Evolutionary conservation across 53 echinoderm and acorn worm genomes (phyloP).

Genomic region (Paracentrotus lividus): DNA sequence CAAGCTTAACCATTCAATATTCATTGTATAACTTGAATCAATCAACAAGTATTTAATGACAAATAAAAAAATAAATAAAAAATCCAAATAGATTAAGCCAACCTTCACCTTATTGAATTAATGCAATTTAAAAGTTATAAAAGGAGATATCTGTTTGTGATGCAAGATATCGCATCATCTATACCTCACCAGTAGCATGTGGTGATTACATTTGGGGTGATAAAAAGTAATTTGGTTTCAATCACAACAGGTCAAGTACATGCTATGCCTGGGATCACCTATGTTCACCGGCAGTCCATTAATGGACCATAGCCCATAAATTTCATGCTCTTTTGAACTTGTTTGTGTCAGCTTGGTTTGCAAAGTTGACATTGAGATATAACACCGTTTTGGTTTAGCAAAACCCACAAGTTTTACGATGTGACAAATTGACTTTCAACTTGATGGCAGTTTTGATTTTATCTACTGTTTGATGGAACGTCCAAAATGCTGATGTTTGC

Average conservation of each 20-base stretch:
- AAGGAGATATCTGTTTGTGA: not conserved
- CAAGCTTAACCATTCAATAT: not conserved
- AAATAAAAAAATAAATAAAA: not conserved
- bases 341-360: slow-evolving; percentile 53
- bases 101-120: not conserved
- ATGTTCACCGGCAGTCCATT: slow-evolving; percentile 36
- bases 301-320: slow-evolving; percentile 54
- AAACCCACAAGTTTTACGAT: not conserved
- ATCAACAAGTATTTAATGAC: not conserved
- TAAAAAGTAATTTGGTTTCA: slow-evolving; percentile 68
- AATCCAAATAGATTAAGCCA: not conserved
- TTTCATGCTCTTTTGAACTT: slow-evolving; percentile 61
- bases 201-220: slow-evolving; percentile 38
- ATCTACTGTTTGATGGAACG: slow-evolving; percentile 29
- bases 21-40: not conserved
- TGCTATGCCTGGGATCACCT: slow-evolving; percentile 5
- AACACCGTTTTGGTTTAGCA: slow-evolving; percentile 32
- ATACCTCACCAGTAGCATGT: slow-evolving; percentile 21
- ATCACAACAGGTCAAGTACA: slow-evolving; percentile 66
- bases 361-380: slow-evolving; percentile 17
- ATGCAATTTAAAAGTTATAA: not conserved
- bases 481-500: slow-evolving; percentile 9
- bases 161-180: not conserved
- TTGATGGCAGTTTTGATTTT: slow-evolving; percentile 41
- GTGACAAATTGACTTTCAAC: slow-evolving; percentile 52